Evolutionary conservation across 1,140 invertebrate species (phyloP).

Genomic region (Melipona quadrifasciata): DNA sequence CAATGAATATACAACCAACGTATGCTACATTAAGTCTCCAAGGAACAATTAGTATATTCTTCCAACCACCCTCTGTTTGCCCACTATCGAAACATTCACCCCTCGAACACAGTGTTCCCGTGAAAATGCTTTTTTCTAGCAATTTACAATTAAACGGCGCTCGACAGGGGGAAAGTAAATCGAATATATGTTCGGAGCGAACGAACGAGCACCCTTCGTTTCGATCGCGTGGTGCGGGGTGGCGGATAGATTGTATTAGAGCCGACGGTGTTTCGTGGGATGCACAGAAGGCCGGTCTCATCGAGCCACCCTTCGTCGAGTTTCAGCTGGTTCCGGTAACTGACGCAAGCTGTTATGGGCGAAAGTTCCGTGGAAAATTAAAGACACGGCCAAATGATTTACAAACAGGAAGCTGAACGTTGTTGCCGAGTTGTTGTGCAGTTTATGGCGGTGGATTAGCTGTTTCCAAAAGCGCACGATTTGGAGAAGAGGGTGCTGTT

Average conservation of each 20-base stretch:
- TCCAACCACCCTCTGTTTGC: background rate
- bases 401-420: background rate
- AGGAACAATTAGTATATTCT: background rate
- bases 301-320: background rate
- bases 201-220: conserved; percentile 53
- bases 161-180: conserved; percentile 46
- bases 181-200: background rate
- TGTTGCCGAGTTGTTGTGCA: background rate
- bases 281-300: conserved; percentile 38
- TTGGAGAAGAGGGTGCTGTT: background rate
- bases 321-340: conserved; percentile 20
- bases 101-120: too few species aligned
- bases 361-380: conserved; percentile 45
- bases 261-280: conserved; percentile 18
- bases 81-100: background rate
- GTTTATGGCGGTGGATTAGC: background rate
- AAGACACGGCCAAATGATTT: conserved; percentile 31
- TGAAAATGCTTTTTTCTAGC: conserved; percentile 10
- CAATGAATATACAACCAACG: too few species aligned
- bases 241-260: conserved; percentile 41
- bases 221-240: conserved; percentile 30
- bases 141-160: background rate
- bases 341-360: conserved; percentile 14
- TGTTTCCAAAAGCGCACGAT: background rate
- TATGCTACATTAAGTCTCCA: too few species aligned